Conservation (phyloP, 2,113 vertebrate species). For the Myanophis thanlyinensis region DNA sequence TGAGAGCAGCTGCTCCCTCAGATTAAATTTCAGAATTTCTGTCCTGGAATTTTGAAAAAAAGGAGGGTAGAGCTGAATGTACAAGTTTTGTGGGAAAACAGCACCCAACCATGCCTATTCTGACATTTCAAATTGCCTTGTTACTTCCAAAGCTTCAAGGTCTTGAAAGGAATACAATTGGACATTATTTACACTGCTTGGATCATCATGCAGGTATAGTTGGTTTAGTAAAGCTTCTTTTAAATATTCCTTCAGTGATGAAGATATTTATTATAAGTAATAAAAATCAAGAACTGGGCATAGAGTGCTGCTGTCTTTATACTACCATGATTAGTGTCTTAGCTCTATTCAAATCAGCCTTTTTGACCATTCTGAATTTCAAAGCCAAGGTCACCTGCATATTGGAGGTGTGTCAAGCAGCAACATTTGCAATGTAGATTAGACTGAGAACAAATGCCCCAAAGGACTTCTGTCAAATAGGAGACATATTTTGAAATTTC, state of each 20-base stretch:
- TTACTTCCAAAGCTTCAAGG: neutral
- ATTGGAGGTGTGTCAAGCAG: conserved; percentile 21
- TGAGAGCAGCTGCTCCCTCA: neutral
- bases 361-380: neutral
- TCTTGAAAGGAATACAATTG: neutral
- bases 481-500: neutral
- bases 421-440: conserved; percentile 21
- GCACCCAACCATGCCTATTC: neutral
- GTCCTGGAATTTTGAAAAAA: neutral
- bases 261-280: neutral
- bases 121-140: neutral
- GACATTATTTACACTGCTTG: neutral
- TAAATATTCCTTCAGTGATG: neutral
- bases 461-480: conserved; percentile 11
- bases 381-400: conserved; percentile 12
- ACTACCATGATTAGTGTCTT: conserved; percentile 18
- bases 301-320: neutral
- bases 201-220: neutral
- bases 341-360: conserved; percentile 15
- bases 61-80: neutral
- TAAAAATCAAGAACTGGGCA: neutral
- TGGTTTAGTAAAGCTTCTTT: neutral
- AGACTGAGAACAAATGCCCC: neutral
- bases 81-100: neutral
- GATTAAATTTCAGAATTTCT: neutral